Evolutionary conservation across 2,113 vertebrate species (phyloP), one percentile per base, ranked within the genome.

Genomic region (Paratilapia polleni): DNA sequence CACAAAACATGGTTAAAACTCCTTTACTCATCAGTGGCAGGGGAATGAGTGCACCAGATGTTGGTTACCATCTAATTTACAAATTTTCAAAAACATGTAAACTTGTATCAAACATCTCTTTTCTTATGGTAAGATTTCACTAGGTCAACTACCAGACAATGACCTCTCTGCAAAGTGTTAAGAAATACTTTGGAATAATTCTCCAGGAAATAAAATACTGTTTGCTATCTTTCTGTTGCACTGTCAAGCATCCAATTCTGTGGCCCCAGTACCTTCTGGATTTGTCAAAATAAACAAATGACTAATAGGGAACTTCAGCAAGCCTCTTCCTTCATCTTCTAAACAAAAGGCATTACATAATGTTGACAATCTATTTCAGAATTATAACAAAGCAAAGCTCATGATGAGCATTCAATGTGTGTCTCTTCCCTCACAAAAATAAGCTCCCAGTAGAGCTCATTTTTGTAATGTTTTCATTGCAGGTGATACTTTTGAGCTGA

Each of bases 181-280:
- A 9, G 31, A n/a, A 62, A 52, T 49, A 38, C 63, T 79, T 63
- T 28, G 52, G 19, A 79, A 73, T 9, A n/a, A 47, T 56, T 73
- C 15, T 47, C 64, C 19, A n/a, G 49, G 38, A 66, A 76, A 80
- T 24, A 13, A 74, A 52, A 80, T 8, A 7, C 38, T 78, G 58
- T 94, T 89, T 86, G 81, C 92, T 80, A 82, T 91, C 80, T 84
- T 89, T 83, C 56, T 74, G n/a, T 63, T 82, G 60, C 76, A 73
- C 81, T 84, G 81, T 90, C 60, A 68, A 78, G 79, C 49, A 57
- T 82, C 83, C 61, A 85, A 86, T 88, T 86, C 88, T 89, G 90
- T 90, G 87, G 80, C 87, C 81, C 80, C 56, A 20, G 66, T 56
- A 43, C 31, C 36, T 80, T 79, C 62, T 28, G 49, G 31, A 62